phyloP scores from a whole-genome alignment of 2,888 invertebrate genomes.

The Agrilus mali region DNA sequence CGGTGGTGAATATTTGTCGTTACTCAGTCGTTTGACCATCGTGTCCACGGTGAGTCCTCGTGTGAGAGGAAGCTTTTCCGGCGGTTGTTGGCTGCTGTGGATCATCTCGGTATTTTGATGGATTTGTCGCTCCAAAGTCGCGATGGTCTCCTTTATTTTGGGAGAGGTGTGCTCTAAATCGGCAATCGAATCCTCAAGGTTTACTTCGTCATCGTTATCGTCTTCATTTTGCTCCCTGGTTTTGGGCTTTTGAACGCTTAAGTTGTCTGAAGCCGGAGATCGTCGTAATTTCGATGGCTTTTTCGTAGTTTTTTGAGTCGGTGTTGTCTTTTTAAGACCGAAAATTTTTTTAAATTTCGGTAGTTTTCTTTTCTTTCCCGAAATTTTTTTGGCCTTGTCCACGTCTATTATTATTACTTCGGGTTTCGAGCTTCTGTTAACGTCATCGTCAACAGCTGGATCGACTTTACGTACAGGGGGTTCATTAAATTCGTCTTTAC shows the following conservation, averaged over 20 bases:
- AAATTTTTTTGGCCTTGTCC: constrained; percentile 30
- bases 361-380: constrained; percentile 16
- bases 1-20: constrained; percentile 55
- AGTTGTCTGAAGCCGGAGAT: constrained; percentile 19
- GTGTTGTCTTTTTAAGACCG: constrained; percentile 19
- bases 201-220: too few relatives aligned
- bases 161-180: constrained; percentile 19
- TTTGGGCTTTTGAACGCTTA: constrained; percentile 12
- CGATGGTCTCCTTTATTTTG: constrained; percentile 40
- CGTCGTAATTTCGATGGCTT: constrained; percentile 9
- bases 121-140: constrained; percentile 34
- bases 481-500: constrained; percentile 20
- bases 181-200: background rate
- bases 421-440: constrained; percentile 13
- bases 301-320: too few relatives aligned
- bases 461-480: constrained; percentile 20
- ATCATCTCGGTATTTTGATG: constrained; percentile 41
- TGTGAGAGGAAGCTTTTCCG: constrained; percentile 54
- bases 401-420: constrained; percentile 32
- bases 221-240: background rate
- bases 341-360: constrained; percentile 18
- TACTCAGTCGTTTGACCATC: constrained; percentile 62
- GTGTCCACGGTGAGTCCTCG: constrained; percentile 63
- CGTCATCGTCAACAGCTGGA: constrained; percentile 13
- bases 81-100: constrained; percentile 61